Evolutionary conservation across 2,888 invertebrate genomes (phyloP).

Genomic region (Campoletis raptor): DNA sequence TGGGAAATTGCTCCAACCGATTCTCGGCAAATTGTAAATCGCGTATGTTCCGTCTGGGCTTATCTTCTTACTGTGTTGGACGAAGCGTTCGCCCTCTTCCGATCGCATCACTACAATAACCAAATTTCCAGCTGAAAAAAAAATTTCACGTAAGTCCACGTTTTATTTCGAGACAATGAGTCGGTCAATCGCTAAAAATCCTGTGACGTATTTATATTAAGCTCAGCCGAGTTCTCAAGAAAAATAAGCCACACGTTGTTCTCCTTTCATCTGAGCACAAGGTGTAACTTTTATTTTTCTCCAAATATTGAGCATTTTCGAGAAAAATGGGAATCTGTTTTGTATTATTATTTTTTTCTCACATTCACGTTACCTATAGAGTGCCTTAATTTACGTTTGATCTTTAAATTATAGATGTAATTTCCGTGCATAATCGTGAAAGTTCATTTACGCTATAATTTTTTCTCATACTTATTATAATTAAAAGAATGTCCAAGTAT

Average conservation of each 20-base stretch:
- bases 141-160: constrained; percentile 5
- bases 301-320: too few relatives aligned
- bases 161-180: too few relatives aligned
- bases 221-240: too few relatives aligned
- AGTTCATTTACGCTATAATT: not conserved
- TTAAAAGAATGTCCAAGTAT: too few relatives aligned
- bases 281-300: not conserved
- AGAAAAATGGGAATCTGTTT: not conserved
- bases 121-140: constrained; percentile 77
- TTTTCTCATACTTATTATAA: not conserved
- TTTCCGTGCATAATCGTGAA: not conserved
- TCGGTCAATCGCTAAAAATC: too few relatives aligned
- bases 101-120: constrained; percentile 74
- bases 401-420: not conserved
- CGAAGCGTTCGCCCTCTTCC: constrained; percentile 44
- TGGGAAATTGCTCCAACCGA: constrained; percentile 71
- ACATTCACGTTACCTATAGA: not conserved
- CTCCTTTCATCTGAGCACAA: too few relatives aligned
- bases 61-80: constrained; percentile 68
- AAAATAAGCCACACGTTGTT: too few relatives aligned
- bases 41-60: constrained; percentile 73
- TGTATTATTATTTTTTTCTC: not conserved
- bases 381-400: not conserved
- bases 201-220: too few relatives aligned
- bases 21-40: constrained; percentile 74